A percentile compares a stretch with the other conserved stretches of the same genome.
Conservation (phyloP, 2,797 vertebrate genomes). For the Coccyzus lansbergi region DNA sequence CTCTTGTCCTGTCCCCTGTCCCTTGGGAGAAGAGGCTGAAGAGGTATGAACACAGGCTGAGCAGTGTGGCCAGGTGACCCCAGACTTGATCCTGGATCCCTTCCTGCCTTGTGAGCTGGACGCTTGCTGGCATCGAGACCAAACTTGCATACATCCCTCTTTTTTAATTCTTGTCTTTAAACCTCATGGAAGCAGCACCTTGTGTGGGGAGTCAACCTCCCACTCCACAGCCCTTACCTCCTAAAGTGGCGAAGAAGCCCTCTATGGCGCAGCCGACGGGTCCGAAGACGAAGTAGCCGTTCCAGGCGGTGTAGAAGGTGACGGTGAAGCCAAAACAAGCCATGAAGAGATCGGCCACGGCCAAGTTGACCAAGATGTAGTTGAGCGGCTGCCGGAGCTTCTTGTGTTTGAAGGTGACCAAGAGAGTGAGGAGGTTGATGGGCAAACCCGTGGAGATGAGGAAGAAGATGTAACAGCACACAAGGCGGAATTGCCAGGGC, state of each 20-base stretch:
- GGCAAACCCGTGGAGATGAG: constrained; percentile 82
- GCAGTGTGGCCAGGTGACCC: neutral
- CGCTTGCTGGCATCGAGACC: accelerated
- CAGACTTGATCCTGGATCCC: neutral
- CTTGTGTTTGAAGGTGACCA: constrained; percentile 84
- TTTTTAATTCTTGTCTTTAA: accelerated
- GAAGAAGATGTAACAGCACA: constrained; percentile 83
- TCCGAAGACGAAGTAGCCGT: constrained; percentile 82
- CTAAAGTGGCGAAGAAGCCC: constrained; percentile 83
- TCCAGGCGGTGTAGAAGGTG: constrained; percentile 78
- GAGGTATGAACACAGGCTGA: accelerated
- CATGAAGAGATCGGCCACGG: constrained; percentile 84
- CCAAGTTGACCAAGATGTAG: constrained; percentile 85
- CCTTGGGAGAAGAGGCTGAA: too few species aligned
- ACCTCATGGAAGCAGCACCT: accelerated
- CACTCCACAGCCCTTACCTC: constrained; percentile 69
- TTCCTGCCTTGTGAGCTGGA: accelerated
- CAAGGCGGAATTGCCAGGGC: constrained; percentile 72
- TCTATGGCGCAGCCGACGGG: constrained; percentile 74
- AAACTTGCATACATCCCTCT: neutral
- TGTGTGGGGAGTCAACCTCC: neutral
- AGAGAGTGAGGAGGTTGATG: constrained; percentile 82
- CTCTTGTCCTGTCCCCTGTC: too few species aligned
- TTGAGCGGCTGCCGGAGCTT: constrained; percentile 85
- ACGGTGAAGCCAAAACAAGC: constrained; percentile 82